Evolutionary conservation across 2,888 invertebrate species (phyloP), one percentile per base, ranked within the genome.

Genomic region (Euplagia quadripunctaria): DNA sequence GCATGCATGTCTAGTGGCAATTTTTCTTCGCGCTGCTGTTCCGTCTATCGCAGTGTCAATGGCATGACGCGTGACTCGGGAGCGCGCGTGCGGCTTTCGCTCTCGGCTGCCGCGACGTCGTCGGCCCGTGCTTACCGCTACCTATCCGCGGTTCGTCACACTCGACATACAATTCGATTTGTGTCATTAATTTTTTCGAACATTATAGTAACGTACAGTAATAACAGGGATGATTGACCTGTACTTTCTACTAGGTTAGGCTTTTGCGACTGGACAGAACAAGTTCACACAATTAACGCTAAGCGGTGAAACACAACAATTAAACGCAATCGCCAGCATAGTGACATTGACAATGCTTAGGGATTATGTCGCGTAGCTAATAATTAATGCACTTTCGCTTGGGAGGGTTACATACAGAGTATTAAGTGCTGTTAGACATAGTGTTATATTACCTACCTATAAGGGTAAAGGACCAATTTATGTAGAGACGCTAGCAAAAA

Each of bases 21-120:
- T 90, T 91, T 91, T 89, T 88, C 79, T 64, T 84, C 76, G 77
- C 69, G 80, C 72, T 72, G 79, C 78, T 82, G 90, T 95, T 95
- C 95, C 94, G 94, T 88, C 87, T 91, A 84, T 85, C 75, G 79
- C 74, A 81, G 84, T 89, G 95, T 94, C 93, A 94, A 91, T 89
- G 94, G 91, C 94, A 89, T 85, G 82, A 83, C 87, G 92, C 91
- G 92, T 92, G 92, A 89, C 88, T 90, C 89, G 89, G 90, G 86
- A 89, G 87, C 64, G 74, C 63, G 51, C 20, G 61, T 65, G 71
- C 77, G 73, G 92, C 95, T 95, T 95, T 95, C 95, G 93, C 94
- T 91, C 87, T 91, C 88, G 80, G 72, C 76, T 79, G 80, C 73
- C 79, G 87, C 87, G 88, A 86, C 86, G 87, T 87, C 87, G 87